phyloP scores from a whole-genome alignment of 2,888 invertebrate genomes.

The Emmelina monodactyla region DNA sequence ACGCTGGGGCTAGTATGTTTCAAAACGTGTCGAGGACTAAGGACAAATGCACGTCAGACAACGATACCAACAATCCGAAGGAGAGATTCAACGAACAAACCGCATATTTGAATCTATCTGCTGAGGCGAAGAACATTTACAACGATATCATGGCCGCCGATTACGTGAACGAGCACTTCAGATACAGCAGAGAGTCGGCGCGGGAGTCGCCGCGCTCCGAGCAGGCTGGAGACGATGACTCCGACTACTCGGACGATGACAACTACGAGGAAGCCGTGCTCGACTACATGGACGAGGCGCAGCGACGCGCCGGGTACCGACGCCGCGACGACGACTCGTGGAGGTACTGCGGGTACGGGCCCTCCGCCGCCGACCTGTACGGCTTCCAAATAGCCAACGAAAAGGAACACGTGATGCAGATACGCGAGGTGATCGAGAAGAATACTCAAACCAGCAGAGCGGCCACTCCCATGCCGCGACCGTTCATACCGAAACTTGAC shows the following conservation, averaged over 20 bases:
- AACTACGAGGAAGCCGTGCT: background rate
- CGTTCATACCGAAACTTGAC: conserved; percentile 35
- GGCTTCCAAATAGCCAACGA: background rate
- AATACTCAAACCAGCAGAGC: conserved; percentile 18
- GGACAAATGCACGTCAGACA: background rate
- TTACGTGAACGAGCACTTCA: background rate
- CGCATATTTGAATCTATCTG: background rate
- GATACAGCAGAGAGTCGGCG: background rate
- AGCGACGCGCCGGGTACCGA: background rate
- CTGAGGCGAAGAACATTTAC: background rate
- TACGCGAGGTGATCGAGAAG: too few species aligned
- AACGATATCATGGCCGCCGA: too few species aligned
- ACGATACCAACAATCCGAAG: background rate
- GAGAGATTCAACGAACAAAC: background rate
- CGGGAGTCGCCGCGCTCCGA: background rate
- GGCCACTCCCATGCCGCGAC: conserved; percentile 32
- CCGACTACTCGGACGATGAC: background rate
- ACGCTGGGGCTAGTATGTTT: background rate
- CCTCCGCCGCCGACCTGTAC: background rate
- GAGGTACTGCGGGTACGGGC: background rate
- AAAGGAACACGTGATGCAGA: background rate
- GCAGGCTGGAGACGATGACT: background rate
- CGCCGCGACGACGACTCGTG: too few species aligned
- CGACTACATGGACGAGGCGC: conserved; percentile 3
- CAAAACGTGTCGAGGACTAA: too few species aligned